Evolutionary conservation across 2,888 invertebrate species (phyloP), one percentile per base, ranked within the genome.

Genomic region (Dryobotodes eremita): DNA sequence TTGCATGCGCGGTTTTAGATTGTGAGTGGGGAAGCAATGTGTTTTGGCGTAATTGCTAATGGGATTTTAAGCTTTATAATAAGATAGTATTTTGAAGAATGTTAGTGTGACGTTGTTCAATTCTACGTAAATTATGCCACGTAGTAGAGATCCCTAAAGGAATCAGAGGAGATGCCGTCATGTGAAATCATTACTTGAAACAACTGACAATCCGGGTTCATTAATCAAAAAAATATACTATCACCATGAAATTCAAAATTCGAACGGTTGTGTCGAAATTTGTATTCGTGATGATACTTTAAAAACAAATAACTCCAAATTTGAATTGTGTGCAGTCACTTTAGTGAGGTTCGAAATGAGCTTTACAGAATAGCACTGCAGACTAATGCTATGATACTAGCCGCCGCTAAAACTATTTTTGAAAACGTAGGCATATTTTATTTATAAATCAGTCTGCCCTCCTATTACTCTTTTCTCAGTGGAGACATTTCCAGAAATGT

Each of bases 31-130:
- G 5, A 46, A n/a, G 50, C 61, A 23, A 31, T 26, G 59, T 61
- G 48, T 15, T 61, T 74, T 61, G 74, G 17, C 10, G 2, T 36
- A 36, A 75, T 75, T 72, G 48, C 57, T 73, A 48, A 13, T 3
- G 46, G 57, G 46, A 72, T 2, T 72, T 59, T 73, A 13, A 73
- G 15, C 73, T 73, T 59, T 75, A 36, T n/a, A 57, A 6, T 57
- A n/a, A 48, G n/a, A 13, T 5, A 57, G 48, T 72, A 50, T 50
- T 50, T 46, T 15, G 46, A 46, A 48, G 1, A 31, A 50, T 55
- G 13, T 48, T 48, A 26, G 26, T n/a, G 73, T 53, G 13, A 0
- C 71, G n/a, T 68, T 72, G 2, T 50, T 23, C 5, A 17, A 26
- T 50, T 72, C 17, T 13, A 17, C n/a, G 31, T 59, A 59, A 59